Evolutionary conservation across 2,797 vertebrate species (phyloP).

Genomic region (Pipistrellus kuhlii): DNA sequence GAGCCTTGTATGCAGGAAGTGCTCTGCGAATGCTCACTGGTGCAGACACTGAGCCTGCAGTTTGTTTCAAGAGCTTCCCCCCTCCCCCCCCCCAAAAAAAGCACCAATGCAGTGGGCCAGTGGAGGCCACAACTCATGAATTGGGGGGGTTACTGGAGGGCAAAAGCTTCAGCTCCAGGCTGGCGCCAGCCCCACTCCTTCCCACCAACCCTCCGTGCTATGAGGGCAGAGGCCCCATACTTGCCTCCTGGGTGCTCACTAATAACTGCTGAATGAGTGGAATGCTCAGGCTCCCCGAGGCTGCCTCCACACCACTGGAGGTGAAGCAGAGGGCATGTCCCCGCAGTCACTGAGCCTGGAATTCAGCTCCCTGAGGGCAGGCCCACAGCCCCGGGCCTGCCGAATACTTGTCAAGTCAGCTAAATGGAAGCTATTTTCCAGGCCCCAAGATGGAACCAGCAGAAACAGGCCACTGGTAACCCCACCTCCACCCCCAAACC

Average conservation of each 20-base stretch:
- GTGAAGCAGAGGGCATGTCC: neutral
- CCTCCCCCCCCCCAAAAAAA: neutral
- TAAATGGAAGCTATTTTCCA: neutral
- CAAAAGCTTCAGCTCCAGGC: slow-evolving; percentile 24
- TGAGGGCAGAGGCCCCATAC: neutral
- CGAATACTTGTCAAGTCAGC: neutral
- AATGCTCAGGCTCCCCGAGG: neutral
- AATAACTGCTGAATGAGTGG: neutral
- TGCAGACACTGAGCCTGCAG: neutral
- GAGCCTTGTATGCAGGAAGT: neutral
- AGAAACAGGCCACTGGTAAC: neutral
- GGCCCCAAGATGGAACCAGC: neutral
- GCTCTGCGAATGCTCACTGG: neutral
- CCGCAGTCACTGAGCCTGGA: neutral
- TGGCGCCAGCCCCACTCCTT: neutral
- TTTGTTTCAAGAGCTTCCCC: slow-evolving; percentile 33
- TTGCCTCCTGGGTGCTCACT: neutral
- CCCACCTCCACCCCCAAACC: neutral
- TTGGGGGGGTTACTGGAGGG: neutral
- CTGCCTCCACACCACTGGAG: neutral
- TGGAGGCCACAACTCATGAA: neutral
- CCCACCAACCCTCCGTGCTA: neutral
- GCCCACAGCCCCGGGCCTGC: neutral
- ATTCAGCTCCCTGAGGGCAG: neutral
- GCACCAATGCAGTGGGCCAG: neutral